Conservation (phyloP, 2,797 vertebrate species). For the Tiaroga cobitis region DNA sequence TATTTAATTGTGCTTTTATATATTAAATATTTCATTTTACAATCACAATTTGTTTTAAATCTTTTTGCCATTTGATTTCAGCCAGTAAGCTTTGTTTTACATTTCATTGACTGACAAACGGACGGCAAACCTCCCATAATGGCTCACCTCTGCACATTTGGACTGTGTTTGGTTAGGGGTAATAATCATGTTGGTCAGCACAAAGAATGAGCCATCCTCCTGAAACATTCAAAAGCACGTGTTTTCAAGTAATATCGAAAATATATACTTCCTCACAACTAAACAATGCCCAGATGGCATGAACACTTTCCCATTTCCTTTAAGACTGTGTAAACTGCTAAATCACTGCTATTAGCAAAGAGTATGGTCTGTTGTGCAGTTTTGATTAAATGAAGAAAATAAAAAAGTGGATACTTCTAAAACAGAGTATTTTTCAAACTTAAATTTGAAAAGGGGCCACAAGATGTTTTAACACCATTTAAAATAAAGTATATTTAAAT, state of each 20-base stretch:
- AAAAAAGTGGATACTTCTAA: background rate
- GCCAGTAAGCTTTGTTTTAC: background rate
- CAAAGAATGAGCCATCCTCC: constrained; percentile 86
- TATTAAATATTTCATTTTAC: background rate
- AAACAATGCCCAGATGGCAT: background rate
- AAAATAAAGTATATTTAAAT: background rate
- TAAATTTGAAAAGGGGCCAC: background rate
- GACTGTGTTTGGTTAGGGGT: constrained; percentile 81
- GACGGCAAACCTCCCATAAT: background rate
- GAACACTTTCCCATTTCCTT: background rate
- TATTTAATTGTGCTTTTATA: background rate
- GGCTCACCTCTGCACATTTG: constrained; percentile 82
- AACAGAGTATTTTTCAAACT: background rate
- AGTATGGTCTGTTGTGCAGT: background rate
- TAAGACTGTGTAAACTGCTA: no score
- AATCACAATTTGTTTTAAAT: no score
- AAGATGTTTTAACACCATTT: background rate
- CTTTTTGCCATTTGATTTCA: background rate
- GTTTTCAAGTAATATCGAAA: background rate
- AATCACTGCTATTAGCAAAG: background rate
- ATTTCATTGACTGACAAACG: background rate
- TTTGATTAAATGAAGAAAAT: background rate
- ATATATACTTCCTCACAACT: background rate
- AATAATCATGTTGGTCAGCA: constrained; percentile 85
- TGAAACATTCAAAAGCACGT: constrained; percentile 34